These are phyloP conservation scores for Blastobasis lacticolella DNA, from an alignment of 2,888 invertebrate genomes.

Conservation along the genomic window DNA sequence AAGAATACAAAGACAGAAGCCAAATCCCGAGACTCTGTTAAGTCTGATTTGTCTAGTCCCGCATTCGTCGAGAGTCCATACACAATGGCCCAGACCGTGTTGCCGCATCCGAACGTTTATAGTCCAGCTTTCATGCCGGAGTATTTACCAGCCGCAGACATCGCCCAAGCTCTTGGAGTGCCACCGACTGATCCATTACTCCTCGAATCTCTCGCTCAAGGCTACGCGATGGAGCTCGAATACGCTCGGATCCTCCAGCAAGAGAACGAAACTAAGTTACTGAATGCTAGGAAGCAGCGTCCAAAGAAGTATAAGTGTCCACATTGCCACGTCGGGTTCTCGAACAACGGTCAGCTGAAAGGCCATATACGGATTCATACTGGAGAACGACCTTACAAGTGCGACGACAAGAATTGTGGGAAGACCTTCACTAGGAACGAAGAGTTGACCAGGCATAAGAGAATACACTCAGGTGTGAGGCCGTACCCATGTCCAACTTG, in stretches of 20 bases:
- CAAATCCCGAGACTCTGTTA: constrained; percentile 12
- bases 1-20: constrained; percentile 21
- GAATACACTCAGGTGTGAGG: constrained; percentile 90
- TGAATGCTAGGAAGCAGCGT: constrained; percentile 82
- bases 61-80: constrained; percentile 1
- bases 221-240: constrained; percentile 79
- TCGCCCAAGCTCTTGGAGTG: constrained; percentile 63
- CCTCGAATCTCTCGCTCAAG: constrained; percentile 67
- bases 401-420: constrained; percentile 88
- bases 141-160: constrained; percentile 51
- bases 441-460: constrained; percentile 91
- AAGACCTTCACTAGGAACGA: constrained; percentile 95
- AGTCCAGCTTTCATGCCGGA: constrained; percentile 43
- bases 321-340: constrained; percentile 91
- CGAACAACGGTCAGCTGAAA: constrained; percentile 94
- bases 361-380: constrained; percentile 95
- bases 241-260: constrained; percentile 81
- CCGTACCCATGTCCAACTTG: constrained; percentile 91
- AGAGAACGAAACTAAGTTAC: constrained; percentile 79
- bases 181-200: constrained; percentile 61
- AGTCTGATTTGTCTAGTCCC: constrained; percentile 11
- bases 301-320: constrained; percentile 95
- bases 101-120: constrained; percentile 23
- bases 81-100: constrained; percentile 9
- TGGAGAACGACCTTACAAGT: constrained; percentile 91